These are phyloP conservation scores for Platyrinchus mystaceus DNA, from an alignment of 2,797 vertebrate genomes.

Conservation along the genomic window DNA sequence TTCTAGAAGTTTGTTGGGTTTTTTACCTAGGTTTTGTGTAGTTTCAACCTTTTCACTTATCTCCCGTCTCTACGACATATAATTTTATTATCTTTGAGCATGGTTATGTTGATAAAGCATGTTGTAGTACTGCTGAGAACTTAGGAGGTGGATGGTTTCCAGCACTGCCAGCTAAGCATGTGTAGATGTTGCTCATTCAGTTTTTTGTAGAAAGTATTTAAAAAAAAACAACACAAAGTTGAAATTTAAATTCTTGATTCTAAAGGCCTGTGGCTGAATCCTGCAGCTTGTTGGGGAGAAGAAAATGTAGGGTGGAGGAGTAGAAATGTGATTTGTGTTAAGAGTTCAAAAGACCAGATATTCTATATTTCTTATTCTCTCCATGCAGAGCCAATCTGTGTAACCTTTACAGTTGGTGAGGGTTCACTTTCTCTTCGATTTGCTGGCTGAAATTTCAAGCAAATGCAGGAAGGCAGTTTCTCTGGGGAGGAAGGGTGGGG, in stretches of 20 bases:
- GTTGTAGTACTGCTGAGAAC: not conserved
- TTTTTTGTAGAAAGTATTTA: not conserved
- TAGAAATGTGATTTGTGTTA: not conserved
- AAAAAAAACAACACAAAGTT: not conserved
- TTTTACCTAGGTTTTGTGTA: not conserved
- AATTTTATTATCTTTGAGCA: not conserved
- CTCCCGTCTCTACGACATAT: fast-evolving
- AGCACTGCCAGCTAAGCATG: not conserved
- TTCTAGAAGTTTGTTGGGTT: not conserved
- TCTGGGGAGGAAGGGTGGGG: not conserved
- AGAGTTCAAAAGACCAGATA: not conserved
- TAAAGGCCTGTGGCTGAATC: not conserved
- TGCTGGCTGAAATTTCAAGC: not conserved
- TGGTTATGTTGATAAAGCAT: not conserved
- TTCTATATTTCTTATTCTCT: not conserved
- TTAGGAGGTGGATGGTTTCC: not conserved
- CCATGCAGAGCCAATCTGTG: not conserved
- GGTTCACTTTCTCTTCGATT: not conserved
- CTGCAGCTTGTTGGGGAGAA: not conserved
- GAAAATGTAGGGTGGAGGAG: not conserved
- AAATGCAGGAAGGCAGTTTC: not conserved
- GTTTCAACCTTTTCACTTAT: not conserved
- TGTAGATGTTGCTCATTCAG: not conserved
- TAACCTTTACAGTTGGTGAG: not conserved
- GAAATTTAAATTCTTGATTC: not conserved